phyloP scores from a whole-genome alignment of 1,140 invertebrate genomes.

The Philotrypesis tridentata region DNA sequence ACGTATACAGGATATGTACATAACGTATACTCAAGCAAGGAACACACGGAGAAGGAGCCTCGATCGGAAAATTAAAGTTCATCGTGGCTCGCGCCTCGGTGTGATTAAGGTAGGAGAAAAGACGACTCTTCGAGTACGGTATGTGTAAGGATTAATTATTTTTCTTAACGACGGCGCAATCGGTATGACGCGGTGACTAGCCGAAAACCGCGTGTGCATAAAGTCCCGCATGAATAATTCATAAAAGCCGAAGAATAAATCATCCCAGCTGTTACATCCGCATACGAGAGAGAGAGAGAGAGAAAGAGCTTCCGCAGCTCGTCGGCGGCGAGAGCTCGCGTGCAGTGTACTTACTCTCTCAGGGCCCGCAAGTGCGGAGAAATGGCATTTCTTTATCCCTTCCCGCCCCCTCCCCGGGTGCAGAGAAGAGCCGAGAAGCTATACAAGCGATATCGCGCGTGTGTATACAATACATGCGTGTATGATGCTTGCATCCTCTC shows the following conservation, averaged over 20 bases:
- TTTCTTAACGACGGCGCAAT: background rate
- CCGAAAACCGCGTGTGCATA: background rate
- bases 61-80: background rate
- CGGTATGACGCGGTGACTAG: too few species aligned
- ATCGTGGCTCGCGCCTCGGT: too few species aligned
- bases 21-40: too few species aligned
- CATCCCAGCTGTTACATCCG: slow-evolving; percentile 1
- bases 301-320: slow-evolving; percentile 13
- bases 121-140: too few species aligned
- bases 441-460: slow-evolving; percentile 1
- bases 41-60: too few species aligned
- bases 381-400: slow-evolving; percentile 36
- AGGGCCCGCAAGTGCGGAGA: slow-evolving; percentile 5
- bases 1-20: too few species aligned
- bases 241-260: slow-evolving; percentile 11
- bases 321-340: background rate
- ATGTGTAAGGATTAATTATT: too few species aligned
- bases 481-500: background rate
- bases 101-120: too few species aligned
- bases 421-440: background rate
- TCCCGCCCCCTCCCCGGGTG: too few species aligned
- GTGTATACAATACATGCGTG: background rate
- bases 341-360: too few species aligned
- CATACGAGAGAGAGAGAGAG: background rate
- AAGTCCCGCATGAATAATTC: background rate